These are phyloP conservation scores for Nomia melanderi DNA, from an alignment of 1,140 invertebrate genomes.

Conservation along the genomic window DNA sequence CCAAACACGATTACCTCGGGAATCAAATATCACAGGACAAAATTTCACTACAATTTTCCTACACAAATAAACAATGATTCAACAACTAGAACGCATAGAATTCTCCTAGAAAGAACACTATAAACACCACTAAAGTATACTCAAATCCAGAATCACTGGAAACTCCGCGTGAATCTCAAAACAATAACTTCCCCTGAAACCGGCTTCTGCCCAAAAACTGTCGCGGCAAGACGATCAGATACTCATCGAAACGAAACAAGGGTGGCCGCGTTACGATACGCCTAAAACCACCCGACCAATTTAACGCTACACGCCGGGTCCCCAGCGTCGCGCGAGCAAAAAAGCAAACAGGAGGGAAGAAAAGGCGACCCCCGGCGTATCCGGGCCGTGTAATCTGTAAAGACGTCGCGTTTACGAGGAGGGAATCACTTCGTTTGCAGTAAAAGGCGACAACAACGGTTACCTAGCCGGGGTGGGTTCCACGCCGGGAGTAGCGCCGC, in stretches of 20 bases:
- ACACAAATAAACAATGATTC: no score
- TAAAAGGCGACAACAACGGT: constrained; percentile 78
- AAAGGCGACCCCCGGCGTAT: constrained; percentile 25
- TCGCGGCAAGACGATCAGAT: not conserved
- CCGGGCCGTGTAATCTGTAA: constrained; percentile 69
- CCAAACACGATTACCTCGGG: no score
- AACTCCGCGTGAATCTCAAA: no score
- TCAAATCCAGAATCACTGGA: no score
- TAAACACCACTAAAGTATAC: no score
- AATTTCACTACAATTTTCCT: no score
- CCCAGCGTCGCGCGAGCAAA: not conserved
- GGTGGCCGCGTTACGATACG: not conserved
- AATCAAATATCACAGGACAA: no score
- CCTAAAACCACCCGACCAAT: constrained; percentile 2
- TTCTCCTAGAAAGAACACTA: no score
- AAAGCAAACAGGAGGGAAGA: constrained; percentile 19
- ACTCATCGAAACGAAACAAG: not conserved
- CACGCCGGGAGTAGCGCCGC: constrained; percentile 23
- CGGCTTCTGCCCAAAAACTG: no score
- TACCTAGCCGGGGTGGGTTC: constrained; percentile 55
- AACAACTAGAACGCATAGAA: no score
- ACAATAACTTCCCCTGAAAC: no score
- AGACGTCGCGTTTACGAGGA: constrained; percentile 78
- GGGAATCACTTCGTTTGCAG: constrained; percentile 81
- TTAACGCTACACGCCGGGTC: not conserved